Conservation (phyloP, 2,797 vertebrate genomes). For the Malurus leucopterus region DNA sequence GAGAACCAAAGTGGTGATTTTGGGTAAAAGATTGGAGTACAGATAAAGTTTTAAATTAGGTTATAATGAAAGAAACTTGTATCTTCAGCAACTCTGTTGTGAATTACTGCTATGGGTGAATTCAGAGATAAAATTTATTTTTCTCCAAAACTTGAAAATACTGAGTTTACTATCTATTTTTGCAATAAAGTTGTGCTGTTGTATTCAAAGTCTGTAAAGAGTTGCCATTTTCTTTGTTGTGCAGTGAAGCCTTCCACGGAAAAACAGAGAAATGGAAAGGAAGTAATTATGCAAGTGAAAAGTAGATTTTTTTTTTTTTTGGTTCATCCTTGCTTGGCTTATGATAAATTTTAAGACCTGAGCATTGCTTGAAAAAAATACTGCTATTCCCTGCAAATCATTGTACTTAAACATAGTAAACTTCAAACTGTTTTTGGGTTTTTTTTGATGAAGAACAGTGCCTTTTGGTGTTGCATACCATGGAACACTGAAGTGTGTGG, state of each 20-base stretch:
- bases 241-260: slow-evolving; percentile 30
- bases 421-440: slow-evolving; percentile 10
- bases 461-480: slow-evolving; percentile 70
- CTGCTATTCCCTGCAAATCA: slow-evolving; percentile 67
- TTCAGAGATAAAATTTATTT: slow-evolving; percentile 63
- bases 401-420: slow-evolving; percentile 62
- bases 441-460: slow-evolving; percentile 53
- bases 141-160: slow-evolving; percentile 49
- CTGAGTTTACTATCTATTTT: slow-evolving; percentile 59
- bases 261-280: slow-evolving; percentile 44
- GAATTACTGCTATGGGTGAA: slow-evolving; percentile 52
- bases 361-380: slow-evolving; percentile 59
- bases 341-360: slow-evolving; percentile 25
- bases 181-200: slow-evolving; percentile 61
- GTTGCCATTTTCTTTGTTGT: slow-evolving; percentile 60
- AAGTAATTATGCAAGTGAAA: background rate
- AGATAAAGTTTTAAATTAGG: slow-evolving; percentile 55
- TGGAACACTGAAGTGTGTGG: slow-evolving; percentile 68
- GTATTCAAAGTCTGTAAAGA: slow-evolving; percentile 53
- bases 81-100: slow-evolving; percentile 48
- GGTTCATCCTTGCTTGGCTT: slow-evolving; percentile 24
- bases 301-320: background rate
- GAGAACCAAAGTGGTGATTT: slow-evolving; percentile 51
- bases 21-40: slow-evolving; percentile 47
- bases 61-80: slow-evolving; percentile 20